A percentile compares a stretch with the other conserved stretches of the same genome.
These are phyloP conservation scores for Eufriesea mexicana DNA, from an alignment of 1,140 invertebrate genomes.

Conservation along the genomic window DNA sequence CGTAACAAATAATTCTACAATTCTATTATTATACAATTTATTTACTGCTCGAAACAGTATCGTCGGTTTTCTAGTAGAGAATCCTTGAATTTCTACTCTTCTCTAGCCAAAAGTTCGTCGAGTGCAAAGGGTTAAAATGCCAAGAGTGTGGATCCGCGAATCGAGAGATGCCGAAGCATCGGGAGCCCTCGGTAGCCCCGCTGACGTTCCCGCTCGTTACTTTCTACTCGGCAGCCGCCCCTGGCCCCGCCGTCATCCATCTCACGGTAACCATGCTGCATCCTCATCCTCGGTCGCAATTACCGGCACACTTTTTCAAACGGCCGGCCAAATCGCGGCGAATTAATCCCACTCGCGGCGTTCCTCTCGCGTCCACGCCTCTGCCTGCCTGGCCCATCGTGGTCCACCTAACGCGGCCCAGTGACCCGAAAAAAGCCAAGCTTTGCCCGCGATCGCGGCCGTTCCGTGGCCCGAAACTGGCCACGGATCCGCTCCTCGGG, in stretches of 20 bases:
- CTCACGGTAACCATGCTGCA: not conserved
- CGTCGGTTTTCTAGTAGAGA: too few relatives aligned
- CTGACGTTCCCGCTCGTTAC: not conserved
- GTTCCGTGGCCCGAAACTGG: constrained; percentile 27
- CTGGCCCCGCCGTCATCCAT: not conserved
- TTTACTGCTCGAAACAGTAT: too few relatives aligned
- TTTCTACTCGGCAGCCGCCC: not conserved
- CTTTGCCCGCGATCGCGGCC: constrained; percentile 50
- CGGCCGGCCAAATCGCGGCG: constrained; percentile 16
- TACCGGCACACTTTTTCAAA: constrained; percentile 30
- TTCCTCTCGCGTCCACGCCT: constrained; percentile 2
- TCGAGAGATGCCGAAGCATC: not conserved
- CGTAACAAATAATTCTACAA: too few relatives aligned
- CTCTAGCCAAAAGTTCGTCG: too few relatives aligned
- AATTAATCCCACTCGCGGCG: not conserved
- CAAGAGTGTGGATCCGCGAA: too few relatives aligned
- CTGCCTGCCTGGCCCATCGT: constrained; percentile 38
- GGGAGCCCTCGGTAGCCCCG: not conserved
- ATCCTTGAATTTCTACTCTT: too few relatives aligned
- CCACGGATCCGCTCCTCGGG: not conserved
- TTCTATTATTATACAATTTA: too few relatives aligned
- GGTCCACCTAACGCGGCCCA: constrained; percentile 67
- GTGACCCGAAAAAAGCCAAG: constrained; percentile 70
- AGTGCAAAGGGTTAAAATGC: too few relatives aligned
- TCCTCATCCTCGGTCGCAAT: not conserved